Percentiles rank a stretch among this genome's conserved stretches.
Evolutionary conservation across 2,113 vertebrate species (phyloP).

Genomic region (Sclerurus mexicanus): DNA sequence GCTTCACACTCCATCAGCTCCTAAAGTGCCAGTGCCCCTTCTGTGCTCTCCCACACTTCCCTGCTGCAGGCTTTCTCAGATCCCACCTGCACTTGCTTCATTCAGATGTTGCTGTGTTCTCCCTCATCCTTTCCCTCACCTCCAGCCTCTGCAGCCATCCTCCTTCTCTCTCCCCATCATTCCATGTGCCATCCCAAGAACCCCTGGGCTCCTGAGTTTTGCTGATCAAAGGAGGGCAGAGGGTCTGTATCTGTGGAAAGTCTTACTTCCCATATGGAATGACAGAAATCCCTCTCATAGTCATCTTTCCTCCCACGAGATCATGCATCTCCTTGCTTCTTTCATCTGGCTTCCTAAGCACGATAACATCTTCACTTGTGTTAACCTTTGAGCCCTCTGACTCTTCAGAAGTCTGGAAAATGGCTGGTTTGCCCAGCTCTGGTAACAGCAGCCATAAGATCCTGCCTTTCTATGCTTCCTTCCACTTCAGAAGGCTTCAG

Average conservation of each 20-base stretch:
- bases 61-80: neutral
- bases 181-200: neutral
- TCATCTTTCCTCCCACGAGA: neutral
- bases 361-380: rapidly evolving
- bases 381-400: neutral
- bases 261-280: neutral
- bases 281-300: neutral
- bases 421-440: neutral
- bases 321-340: neutral
- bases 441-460: neutral
- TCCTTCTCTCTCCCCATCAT: neutral
- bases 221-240: neutral
- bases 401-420: neutral
- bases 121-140: neutral
- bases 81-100: neutral
- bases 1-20: neutral
- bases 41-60: neutral
- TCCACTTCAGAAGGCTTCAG: neutral
- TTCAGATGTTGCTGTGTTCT: neutral
- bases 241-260: neutral
- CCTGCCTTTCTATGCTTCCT: neutral
- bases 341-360: neutral
- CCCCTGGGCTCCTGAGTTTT: neutral
- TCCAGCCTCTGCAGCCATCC: neutral
- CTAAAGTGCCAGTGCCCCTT: neutral